These are phyloP conservation scores for Anastrepha ludens DNA, from an alignment of 1,140 invertebrate genomes.

Conservation along the genomic window DNA sequence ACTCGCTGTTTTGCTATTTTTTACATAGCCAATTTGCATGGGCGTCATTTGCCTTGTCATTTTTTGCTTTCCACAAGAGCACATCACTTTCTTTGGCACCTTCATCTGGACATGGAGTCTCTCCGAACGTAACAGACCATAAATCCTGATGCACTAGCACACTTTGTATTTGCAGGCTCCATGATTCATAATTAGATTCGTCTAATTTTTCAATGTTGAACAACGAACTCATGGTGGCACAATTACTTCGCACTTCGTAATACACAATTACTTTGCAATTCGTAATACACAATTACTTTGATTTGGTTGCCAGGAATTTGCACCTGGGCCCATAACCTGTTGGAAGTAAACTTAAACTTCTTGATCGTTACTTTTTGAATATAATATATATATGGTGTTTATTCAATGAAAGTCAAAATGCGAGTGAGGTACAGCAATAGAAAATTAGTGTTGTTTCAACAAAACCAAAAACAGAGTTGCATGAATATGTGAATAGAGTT, in stretches of 20 bases:
- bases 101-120: neutral
- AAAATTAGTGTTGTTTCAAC: too few species aligned
- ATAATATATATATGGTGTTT: too few species aligned
- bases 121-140: neutral
- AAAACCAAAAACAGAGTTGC: too few species aligned
- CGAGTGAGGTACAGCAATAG: too few species aligned
- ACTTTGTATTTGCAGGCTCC: constrained; percentile 37
- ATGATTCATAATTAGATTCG: constrained; percentile 52
- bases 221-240: constrained; percentile 20
- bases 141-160: constrained; percentile 31
- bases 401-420: too few species aligned
- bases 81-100: neutral
- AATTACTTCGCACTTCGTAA: neutral
- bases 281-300: neutral
- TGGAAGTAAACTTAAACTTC: neutral
- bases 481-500: too few species aligned
- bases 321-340: constrained; percentile 18
- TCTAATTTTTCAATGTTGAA: constrained; percentile 55
- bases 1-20: constrained; percentile 30
- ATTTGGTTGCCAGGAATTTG: neutral
- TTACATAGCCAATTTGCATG: constrained; percentile 51
- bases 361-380: too few species aligned
- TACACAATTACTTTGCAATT: too few species aligned
- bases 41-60: constrained; percentile 45
- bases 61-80: neutral